Evolutionary conservation across 2,797 vertebrate species (phyloP), one percentile per base, ranked within the genome.

Genomic region (Takifugu rubripes): DNA sequence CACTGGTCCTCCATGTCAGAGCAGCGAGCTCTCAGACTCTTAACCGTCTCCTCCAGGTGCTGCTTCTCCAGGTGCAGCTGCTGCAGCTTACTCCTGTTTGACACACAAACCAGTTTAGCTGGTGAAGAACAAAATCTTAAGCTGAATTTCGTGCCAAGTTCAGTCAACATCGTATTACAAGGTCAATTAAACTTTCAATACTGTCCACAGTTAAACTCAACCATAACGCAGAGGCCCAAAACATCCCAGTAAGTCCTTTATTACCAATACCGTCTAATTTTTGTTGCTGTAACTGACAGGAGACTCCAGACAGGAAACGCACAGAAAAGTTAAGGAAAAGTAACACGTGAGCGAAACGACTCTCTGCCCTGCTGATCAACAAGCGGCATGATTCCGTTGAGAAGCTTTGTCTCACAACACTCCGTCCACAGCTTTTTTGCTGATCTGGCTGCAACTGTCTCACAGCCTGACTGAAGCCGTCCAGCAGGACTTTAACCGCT

Each of bases 1-100:
- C 96, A 96, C 56, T 97, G 95, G 44, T 93, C 89, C 78, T 96
- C 93, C 91, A 97, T 87, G 81, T 94, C 90, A 16, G 85, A 78
- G 84, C 94, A 95, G 66, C 93, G 90, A 68, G 87, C 88, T 88
- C 89, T 90, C 83, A 93, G 86, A 81, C 90, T 94, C 77, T 88
- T 90, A 66, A 93, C 83, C 14, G 87, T 91, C 72, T 93, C 91
- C 74, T 87, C 86, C 14, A 93, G 84, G 74, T 94, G 90, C 21
- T 82, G 88, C 72, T 92, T 94, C 88, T 96, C 94, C 82, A 94
- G 86, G 70, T 72, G 87, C 86, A 95, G 90, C 86, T 93, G 91
- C 84, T 92, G 88, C 72, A 93, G 78, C 87, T 93, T 90, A 49
- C 78, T 86, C 81, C 95, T 97, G 84, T 29, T 4, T 52, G 16